A percentile compares a stretch with the other conserved stretches of the same genome.
Conservation (phyloP, 1,140 invertebrate genomes). For the Zaprionus camerounensis region DNA sequence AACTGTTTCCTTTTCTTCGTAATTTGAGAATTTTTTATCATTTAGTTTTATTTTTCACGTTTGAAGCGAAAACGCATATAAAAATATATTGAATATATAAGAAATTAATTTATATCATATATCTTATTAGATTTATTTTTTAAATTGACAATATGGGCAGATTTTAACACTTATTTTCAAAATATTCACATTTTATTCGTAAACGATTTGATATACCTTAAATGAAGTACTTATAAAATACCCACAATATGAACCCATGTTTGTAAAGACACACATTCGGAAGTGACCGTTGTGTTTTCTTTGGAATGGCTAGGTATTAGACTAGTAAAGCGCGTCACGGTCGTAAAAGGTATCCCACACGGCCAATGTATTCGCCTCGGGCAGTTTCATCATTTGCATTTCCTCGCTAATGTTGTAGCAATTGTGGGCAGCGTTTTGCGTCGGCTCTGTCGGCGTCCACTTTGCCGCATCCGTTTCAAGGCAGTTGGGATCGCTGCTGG, state of each 20-base stretch:
- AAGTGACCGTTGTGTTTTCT: not conserved
- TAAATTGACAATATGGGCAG: not conserved
- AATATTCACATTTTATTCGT: not conserved
- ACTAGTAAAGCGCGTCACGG: constrained; percentile 42
- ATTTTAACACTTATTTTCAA: not conserved
- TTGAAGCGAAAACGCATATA: too few species aligned
- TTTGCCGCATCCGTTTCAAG: constrained; percentile 25
- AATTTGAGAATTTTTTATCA: not conserved
- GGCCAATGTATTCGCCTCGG: constrained; percentile 72
- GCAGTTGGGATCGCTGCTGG: constrained; percentile 75
- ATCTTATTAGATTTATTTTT: not conserved
- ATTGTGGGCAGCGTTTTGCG: constrained; percentile 39
- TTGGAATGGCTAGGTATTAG: not conserved
- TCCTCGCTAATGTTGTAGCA: constrained; percentile 82
- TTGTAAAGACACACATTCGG: not conserved
- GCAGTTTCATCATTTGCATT: constrained; percentile 72
- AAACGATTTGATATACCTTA: not conserved
- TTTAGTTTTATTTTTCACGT: not conserved
- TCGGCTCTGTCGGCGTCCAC: constrained; percentile 50
- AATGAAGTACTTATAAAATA: constrained; percentile 10
- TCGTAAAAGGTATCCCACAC: constrained; percentile 83
- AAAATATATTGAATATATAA: not conserved
- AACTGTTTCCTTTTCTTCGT: not conserved
- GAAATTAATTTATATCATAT: too few species aligned
- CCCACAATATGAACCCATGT: not conserved